phyloP scores from a whole-genome alignment of 35 echinoderm and acorn worm genomes.

The Acanthaster planci region DNA sequence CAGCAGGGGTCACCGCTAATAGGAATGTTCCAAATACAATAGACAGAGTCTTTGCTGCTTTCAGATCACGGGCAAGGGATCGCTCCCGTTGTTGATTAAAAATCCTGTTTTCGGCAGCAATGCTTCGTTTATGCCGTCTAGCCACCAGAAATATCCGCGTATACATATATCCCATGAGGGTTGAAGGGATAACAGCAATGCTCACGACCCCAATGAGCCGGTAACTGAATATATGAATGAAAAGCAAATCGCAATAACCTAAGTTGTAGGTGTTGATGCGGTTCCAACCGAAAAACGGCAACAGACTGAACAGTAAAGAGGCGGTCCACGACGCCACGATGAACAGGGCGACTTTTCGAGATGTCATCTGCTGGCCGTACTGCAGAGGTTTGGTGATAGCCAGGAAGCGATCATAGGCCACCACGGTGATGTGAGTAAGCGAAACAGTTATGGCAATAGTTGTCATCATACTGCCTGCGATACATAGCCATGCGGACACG shows the following conservation, averaged over 20 bases:
- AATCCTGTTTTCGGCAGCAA: slow-evolving; percentile 27
- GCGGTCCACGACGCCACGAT: slow-evolving; percentile 22
- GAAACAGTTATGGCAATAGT: slow-evolving; percentile 20
- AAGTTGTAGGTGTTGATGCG: not conserved
- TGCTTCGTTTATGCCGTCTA: slow-evolving; percentile 37
- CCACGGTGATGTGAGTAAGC: slow-evolving; percentile 24
- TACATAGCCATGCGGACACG: slow-evolving; percentile 15
- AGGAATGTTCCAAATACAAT: slow-evolving; percentile 37
- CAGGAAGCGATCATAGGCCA: slow-evolving; percentile 49
- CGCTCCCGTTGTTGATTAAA: not conserved
- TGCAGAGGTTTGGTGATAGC: slow-evolving; percentile 49
- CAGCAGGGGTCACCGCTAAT: slow-evolving; percentile 22
- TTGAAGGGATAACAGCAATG: not conserved
- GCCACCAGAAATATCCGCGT: slow-evolving; percentile 34
- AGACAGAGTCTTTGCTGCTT: slow-evolving; percentile 30
- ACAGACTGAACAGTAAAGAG: slow-evolving; percentile 15
- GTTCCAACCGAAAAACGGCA: slow-evolving; percentile 40
- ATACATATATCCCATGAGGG: slow-evolving; percentile 30
- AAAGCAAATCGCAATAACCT: slow-evolving; percentile 38
- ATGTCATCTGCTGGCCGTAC: slow-evolving; percentile 33
- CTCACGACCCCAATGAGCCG: slow-evolving; percentile 1
- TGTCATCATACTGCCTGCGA: slow-evolving; percentile 21
- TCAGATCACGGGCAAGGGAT: slow-evolving; percentile 21
- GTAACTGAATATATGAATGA: slow-evolving; percentile 37
- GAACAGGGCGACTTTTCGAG: slow-evolving; percentile 8